These are phyloP conservation scores for Nothocercus julius DNA, from an alignment of 2,113 vertebrate species.

Conservation along the genomic window DNA sequence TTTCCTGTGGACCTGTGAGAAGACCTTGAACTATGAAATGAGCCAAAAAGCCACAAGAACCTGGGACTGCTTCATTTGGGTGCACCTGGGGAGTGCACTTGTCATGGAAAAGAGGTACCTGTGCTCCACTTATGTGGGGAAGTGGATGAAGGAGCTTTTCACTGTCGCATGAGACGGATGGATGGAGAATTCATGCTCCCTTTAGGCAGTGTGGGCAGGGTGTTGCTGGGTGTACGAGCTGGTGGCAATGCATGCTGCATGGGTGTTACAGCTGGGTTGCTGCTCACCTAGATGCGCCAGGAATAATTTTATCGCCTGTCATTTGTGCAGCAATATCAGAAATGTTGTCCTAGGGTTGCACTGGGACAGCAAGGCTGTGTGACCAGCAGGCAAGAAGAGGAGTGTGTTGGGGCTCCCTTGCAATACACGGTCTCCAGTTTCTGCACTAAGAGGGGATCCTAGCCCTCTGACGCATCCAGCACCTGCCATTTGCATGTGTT, in stretches of 20 bases:
- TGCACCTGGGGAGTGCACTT: not conserved
- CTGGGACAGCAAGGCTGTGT: not conserved
- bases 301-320: not conserved
- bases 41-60: not conserved
- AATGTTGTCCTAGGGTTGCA: not conserved
- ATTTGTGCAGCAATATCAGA: not conserved
- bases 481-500: not conserved
- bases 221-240: rapidly evolving
- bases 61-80: not conserved
- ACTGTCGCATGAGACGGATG: not conserved
- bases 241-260: not conserved
- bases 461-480: not conserved
- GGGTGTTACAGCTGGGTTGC: not conserved
- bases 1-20: not conserved
- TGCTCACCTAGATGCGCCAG: not conserved
- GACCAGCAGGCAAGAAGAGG: not conserved
- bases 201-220: not conserved
- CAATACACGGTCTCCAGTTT: not conserved
- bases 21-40: not conserved
- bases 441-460: not conserved
- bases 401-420: not conserved
- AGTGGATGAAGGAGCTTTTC: not conserved
- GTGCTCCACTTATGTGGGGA: not conserved
- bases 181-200: not conserved
- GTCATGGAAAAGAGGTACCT: not conserved